Evolutionary conservation across 2,888 invertebrate genomes (phyloP), one percentile per base, ranked within the genome.

Genomic region (Ptychoptera albimana): DNA sequence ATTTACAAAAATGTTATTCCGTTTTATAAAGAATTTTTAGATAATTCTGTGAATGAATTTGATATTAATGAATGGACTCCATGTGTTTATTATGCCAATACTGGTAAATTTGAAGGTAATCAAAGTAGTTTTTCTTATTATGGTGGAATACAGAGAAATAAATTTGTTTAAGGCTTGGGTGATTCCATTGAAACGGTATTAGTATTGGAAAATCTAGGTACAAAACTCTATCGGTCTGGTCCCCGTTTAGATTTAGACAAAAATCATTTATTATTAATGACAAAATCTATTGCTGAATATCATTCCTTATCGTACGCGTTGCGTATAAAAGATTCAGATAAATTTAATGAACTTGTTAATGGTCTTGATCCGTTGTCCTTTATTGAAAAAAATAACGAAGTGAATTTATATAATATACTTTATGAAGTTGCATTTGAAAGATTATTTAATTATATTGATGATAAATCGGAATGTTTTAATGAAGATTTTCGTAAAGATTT

Each of bases 271-370:
- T 30, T 54, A 30, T 49, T 55, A 9, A 61, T 63, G 61, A 50
- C 54, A 2, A 51, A 50, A 35, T 43, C 53, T 2, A 37, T 64
- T 15, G 63, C 58, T 0, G 52, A 57, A 34, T 64, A 55, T 46
- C 64, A 64, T 53, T 57, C 63, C 0, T 40, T 61, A 0, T 57
- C 58, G 6, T 63, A 60, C 52, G 60, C 55, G 2, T 43, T 58
- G 13, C 53, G 52, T 10, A 49, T 60, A 1, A 47, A 53, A 13
- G 54, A 60, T 29, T 58, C 57, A 12, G 30, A 46, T 7, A 51
- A 55, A 14, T 44, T 61, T 4, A 46, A 57, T 7, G 47, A 54
- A 11, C 48, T 64, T 2, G 54, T 53, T 7, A 44, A 52, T 0
- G 55, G 52, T 2, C 49, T 64, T 5, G 46, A 54, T 4, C 48